Percentiles rank a stretch among this genome's conserved stretches.
phyloP scores from a whole-genome alignment of 2,797 vertebrate genomes.

The Yasuhikotakia modesta region DNA sequence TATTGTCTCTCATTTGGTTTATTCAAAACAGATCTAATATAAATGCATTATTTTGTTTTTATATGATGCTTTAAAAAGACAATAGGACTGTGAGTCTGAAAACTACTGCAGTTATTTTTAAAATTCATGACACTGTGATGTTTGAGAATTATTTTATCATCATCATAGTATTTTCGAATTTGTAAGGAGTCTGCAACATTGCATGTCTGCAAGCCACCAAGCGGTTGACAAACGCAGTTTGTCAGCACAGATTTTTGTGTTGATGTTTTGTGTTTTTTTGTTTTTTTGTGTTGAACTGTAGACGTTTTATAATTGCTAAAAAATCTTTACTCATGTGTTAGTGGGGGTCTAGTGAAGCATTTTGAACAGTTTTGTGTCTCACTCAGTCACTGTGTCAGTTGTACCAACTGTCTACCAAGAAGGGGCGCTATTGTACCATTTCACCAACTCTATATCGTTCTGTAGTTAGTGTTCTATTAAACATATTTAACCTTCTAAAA shows the following conservation, averaged over 20 bases:
- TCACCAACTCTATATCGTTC: slow-evolving; percentile 19
- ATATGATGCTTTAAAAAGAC: not conserved
- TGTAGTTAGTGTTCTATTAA: not conserved
- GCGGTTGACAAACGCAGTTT: not conserved
- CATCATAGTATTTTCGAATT: too few species aligned
- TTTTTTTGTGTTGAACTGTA: too few species aligned
- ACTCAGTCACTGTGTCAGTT: slow-evolving; percentile 52
- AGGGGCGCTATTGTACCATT: slow-evolving; percentile 62
- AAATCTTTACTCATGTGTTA: not conserved
- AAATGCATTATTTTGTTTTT: not conserved
- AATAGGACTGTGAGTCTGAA: slow-evolving; percentile 25
- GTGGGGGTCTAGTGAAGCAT: slow-evolving; percentile 26
- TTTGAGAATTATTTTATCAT: too few species aligned
- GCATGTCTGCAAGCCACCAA: not conserved
- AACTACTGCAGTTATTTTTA: slow-evolving; percentile 59
- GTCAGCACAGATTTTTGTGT: not conserved
- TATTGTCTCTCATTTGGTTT: not conserved
- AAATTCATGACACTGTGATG: too few species aligned
- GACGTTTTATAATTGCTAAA: too few species aligned
- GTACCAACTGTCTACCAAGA: slow-evolving; percentile 72
- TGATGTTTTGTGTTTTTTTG: not conserved
- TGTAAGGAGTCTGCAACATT: slow-evolving; percentile 1
- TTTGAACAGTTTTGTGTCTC: slow-evolving; percentile 32
- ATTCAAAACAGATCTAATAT: not conserved
- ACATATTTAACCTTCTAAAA: not conserved